Base-by-base conservation (phyloP, 2,113 vertebrate genomes). In the Paracanthobrama guichenoti region DNA sequence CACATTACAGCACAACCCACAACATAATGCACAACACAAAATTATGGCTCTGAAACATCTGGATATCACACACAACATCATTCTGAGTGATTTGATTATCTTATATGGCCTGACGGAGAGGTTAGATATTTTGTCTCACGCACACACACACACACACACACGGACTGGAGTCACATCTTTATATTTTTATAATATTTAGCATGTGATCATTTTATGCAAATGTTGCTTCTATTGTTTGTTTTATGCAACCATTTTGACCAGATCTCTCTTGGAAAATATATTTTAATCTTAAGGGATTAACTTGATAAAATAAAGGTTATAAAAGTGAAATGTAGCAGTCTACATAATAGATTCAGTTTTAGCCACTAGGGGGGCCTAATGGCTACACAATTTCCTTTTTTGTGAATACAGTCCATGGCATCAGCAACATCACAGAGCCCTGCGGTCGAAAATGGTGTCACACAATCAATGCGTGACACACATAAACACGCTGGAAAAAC, bases 1-100 rank as follows among this genome's bases (percentile, higher is more conserved):
- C 78, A 81, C 31, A n/a, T 89, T 50, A 86, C 66, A 81, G 90
- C 90, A 84, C 26, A 26, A 48, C 42, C 44, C 44, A 74, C 20
- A 79, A 35, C 26, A 35, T 26, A 74, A 77, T 35, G 13, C 62
- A 78, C 28, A 83, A 26, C 82, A 60, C 22, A 53, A 42, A 74
- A 26, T 60, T 24, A 80, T 57, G 64, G 9, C 28, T 24, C 26
- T 75, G 50, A 22, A 59, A 48, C 28, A 24, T 46, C 48, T 64
- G 44, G 12, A 53, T 6, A 71, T 42, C 53, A 79, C 64, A 67
- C n/a, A 83, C 74, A 48, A 71, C 26, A 71, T 67, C 50, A 20
- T 16, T 28, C 39, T 75, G 81, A 26, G 53, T 67, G 44, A 31
- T 67, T 6, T 79, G 22, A 57, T 57, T 44, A 67, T 50, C 20